Base-by-base conservation (phyloP, 2,113 vertebrate species). In the Odontophorus gujanensis region DNA sequence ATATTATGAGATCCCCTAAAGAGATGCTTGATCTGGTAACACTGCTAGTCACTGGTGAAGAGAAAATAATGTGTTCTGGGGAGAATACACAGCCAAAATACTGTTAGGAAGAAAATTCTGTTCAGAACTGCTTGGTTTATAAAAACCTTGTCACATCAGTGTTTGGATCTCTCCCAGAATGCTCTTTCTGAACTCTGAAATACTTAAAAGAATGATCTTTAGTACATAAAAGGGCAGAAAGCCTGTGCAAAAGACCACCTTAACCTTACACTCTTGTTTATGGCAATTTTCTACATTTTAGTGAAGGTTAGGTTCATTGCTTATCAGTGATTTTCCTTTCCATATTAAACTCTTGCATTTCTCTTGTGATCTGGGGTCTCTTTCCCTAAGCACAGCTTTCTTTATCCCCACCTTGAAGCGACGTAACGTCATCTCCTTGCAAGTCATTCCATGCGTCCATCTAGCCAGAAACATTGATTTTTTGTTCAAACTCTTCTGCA, bases 371-470 rank as follows among this genome's bases (percentile, higher is more conserved):
- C 48, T 66, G 75, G n/a, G 59, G 25, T 30, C 30, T 24, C 42
- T 50, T 47, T 43, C 16, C 36, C 22, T 10, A 47, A 91, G 58
- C 34, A 85, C 71, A 89, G 74, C 58, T 91, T 91, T 95, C 76
- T 94, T 80, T 89, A 78, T 78, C 22, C 51, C 32, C 51, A 88
- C 91, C 95, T 95, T 93, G 71, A 79, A 81, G 71, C 78, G 65
- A 87, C 0, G 2, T 73, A 48, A 59, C 0, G 0, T 71, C 69
- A 72, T 74, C 18, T 86, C n/a, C 79, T 45, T 81, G 58, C 42
- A 48, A 77, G 53, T 43, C 32, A 53, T 25, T 81, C 79, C 68
- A 16, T 50, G 19, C 87, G 34, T 42, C 61, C 68, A 26, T 89
- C 53, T 40, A 59, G 65, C n/a, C 83, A 92, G 82, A 94, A 92